phyloP scores from a whole-genome alignment of 2,888 invertebrate genomes.

The Melieria picta region DNA sequence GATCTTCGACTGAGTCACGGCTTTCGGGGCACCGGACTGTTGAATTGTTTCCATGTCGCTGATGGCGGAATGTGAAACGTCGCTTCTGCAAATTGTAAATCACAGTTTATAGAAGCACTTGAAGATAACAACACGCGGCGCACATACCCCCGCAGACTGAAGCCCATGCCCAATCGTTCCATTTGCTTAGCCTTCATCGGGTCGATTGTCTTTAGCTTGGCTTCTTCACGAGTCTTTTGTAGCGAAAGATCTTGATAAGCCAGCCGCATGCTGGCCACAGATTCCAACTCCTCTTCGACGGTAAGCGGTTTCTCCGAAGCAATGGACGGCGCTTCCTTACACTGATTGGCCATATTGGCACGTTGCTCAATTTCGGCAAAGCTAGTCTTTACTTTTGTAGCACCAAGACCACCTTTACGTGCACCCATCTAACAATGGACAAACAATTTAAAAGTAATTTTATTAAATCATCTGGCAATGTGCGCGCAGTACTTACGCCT shows the following conservation, averaged over 20 bases:
- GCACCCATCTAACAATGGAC: conserved; percentile 75
- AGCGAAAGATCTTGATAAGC: conserved; percentile 83
- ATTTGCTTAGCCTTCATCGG: conserved; percentile 87
- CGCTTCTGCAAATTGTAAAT: conserved; percentile 55
- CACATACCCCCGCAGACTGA: conserved; percentile 62
- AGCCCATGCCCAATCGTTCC: conserved; percentile 95
- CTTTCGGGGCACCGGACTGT: conserved; percentile 74
- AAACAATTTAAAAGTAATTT: conserved; percentile 35
- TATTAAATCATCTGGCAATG: no score
- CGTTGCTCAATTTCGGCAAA: conserved; percentile 95
- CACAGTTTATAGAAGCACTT: neutral
- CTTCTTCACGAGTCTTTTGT: conserved; percentile 77
- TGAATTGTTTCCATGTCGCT: conserved; percentile 92
- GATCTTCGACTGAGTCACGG: conserved; percentile 39
- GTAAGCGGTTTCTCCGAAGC: conserved; percentile 59
- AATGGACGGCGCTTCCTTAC: conserved; percentile 66
- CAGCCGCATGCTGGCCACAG: conserved; percentile 74
- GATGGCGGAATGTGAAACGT: conserved; percentile 85
- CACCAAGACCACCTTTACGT: conserved; percentile 87
- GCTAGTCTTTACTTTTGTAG: conserved; percentile 92
- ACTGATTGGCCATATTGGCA: conserved; percentile 85
- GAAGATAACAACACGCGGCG: neutral
- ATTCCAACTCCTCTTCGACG: conserved; percentile 76
- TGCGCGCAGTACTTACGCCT: conserved; percentile 69
- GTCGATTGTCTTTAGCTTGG: conserved; percentile 77